A percentile compares a stretch with the other conserved stretches of the same genome.
Evolutionary conservation across 2,113 vertebrate species (phyloP).

Genomic region (Paratilapia polleni): DNA sequence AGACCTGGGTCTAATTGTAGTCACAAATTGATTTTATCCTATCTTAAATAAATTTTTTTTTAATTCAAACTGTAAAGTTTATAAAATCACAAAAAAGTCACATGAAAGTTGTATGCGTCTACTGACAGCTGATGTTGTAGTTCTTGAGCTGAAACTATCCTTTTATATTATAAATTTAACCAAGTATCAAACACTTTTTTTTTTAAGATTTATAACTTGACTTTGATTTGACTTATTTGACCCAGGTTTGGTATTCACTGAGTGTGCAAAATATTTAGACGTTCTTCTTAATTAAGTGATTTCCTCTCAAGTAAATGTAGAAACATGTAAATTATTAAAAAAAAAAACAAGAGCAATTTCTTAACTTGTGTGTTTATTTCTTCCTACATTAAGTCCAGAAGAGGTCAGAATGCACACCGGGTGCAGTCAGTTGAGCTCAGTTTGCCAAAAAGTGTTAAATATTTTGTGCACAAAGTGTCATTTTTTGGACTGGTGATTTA

Average conservation of each 20-base stretch:
- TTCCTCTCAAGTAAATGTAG: background rate
- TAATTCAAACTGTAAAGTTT: background rate
- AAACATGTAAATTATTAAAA: background rate
- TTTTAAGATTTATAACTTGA: background rate
- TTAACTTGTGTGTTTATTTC: background rate
- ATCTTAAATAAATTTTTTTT: background rate
- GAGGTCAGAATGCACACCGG: background rate
- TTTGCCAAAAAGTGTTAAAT: background rate
- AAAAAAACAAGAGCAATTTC: background rate
- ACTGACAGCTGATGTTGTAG: background rate
- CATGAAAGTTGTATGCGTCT: background rate
- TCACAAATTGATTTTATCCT: background rate
- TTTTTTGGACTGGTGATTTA: background rate
- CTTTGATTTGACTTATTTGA: background rate
- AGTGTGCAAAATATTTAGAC: conserved; percentile 17
- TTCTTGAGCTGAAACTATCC: background rate
- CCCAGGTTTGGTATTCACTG: conserved; percentile 28
- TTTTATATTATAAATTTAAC: background rate
- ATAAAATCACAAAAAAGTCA: background rate
- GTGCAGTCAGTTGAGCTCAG: background rate
- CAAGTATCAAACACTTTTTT: background rate
- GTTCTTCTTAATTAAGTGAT: background rate
- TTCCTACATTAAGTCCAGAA: background rate
- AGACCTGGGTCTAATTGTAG: conserved; percentile 22
- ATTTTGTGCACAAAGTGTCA: conserved; percentile 20